These are phyloP conservation scores for Mola mola DNA, from an alignment of 2,113 vertebrate species.

Conservation along the genomic window DNA sequence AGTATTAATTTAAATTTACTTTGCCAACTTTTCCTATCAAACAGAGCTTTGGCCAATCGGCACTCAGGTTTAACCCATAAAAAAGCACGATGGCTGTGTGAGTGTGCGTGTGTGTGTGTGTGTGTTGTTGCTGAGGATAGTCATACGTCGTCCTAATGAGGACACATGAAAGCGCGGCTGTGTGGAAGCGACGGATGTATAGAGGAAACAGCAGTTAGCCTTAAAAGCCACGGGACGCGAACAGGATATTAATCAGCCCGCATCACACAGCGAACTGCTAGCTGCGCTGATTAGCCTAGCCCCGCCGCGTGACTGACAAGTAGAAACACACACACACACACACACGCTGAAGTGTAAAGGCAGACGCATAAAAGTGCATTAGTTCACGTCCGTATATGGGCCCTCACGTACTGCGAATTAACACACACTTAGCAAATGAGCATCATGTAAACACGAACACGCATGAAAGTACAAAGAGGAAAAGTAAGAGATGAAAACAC, in stretches of 20 bases:
- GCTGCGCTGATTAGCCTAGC: slow-evolving; percentile 73
- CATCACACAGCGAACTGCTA: slow-evolving; percentile 69
- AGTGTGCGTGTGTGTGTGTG: slow-evolving; percentile 4
- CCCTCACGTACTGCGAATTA: neutral
- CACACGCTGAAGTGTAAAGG: neutral
- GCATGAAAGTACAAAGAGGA: slow-evolving; percentile 15
- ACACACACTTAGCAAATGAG: slow-evolving; percentile 16
- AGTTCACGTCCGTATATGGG: slow-evolving; percentile 19
- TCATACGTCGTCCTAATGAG: slow-evolving; percentile 60
- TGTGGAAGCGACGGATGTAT: slow-evolving; percentile 54
- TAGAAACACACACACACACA: slow-evolving; percentile 18
- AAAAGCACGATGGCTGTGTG: neutral
- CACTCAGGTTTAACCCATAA: neutral
- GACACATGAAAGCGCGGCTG: slow-evolving; percentile 52
- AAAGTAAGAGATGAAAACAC: too few relatives aligned
- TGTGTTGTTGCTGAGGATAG: slow-evolving; percentile 45
- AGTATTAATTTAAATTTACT: slow-evolving; percentile 14
- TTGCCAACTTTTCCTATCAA: slow-evolving; percentile 21
- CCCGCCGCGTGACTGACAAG: slow-evolving; percentile 72
- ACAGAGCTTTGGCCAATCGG: slow-evolving; percentile 42
- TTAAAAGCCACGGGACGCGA: slow-evolving; percentile 63
- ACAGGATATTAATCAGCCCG: slow-evolving; percentile 76
- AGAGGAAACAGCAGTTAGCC: slow-evolving; percentile 72
- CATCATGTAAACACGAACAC: neutral
- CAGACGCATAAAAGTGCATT: slow-evolving; percentile 17